Conservation (phyloP, 2,888 invertebrate genomes). For the Schrankia costaestrigalis region DNA sequence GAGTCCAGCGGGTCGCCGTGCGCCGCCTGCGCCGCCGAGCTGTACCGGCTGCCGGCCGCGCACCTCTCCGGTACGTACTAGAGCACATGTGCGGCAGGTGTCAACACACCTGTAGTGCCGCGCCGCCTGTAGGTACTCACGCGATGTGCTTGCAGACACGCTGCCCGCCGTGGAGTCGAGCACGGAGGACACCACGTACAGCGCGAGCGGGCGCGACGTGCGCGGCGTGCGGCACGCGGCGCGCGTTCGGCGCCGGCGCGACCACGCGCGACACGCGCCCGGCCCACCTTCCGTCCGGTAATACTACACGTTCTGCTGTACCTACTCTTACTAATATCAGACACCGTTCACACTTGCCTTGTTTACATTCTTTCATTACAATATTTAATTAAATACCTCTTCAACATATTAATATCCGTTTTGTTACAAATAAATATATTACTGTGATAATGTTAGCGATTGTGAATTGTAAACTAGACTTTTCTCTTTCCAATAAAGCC, state of each 20-base stretch:
- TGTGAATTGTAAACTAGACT: constrained; percentile 31
- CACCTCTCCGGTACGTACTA: constrained; percentile 39
- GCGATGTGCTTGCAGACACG: constrained; percentile 34
- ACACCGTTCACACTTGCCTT: too few relatives aligned
- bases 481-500: constrained; percentile 61
- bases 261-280: constrained; percentile 32
- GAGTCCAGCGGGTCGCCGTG: constrained; percentile 70
- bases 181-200: constrained; percentile 50
- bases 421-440: too few relatives aligned
- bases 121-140: neutral
- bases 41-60: constrained; percentile 53
- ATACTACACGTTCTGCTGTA: too few relatives aligned
- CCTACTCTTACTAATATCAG: too few relatives aligned
- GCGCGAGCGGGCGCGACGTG: constrained; percentile 23
- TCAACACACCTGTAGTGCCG: neutral
- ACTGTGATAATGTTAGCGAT: too few relatives aligned
- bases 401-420: too few relatives aligned
- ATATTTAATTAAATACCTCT: too few relatives aligned
- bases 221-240: constrained; percentile 10
- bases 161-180: constrained; percentile 52
- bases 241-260: constrained; percentile 32
- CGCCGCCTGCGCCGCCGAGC: constrained; percentile 61
- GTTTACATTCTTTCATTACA: too few relatives aligned
- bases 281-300: too few relatives aligned
- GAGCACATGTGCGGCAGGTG: too few relatives aligned